Base-by-base conservation (phyloP, 2,888 invertebrate species). In the Cataglyphis cursor region DNA sequence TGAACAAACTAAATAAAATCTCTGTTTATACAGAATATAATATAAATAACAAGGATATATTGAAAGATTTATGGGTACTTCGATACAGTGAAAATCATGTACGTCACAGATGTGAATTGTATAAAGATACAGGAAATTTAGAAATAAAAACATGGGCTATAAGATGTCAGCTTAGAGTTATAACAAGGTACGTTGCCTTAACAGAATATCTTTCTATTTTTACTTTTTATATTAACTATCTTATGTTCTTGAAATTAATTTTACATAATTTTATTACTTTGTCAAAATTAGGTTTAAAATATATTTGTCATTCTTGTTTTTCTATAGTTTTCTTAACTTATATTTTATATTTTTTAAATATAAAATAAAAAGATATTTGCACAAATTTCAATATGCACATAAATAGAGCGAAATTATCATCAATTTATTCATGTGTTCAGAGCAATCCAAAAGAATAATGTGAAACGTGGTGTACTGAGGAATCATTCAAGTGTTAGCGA, bases 91-190 rank as follows among this genome's bases (percentile, higher is more conserved):
- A 96, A 73, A 93, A 95, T 75, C 95, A 96, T 12, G 96, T 97
- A n/a, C 91, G 94, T 80, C 90, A 95, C 28, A 95, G 96, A 80
- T 93, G 97, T 15, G 93, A 95, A 87, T 95, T 94, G 74, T 95
- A 96, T 0, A 95, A 95, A 92, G 93, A 94, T 62, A 89, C 93
- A 75, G 95, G 95, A 84, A 96, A 96, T 72, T 94, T 95, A 80
- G 95, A 95, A 85, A 94, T 96, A 15, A 96, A 96, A 94, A 96
- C 97, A 3, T 97, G 97, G 97, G 96, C 97, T 96, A 96, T 97
- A 48, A 95, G 96, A 87, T 96, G 96, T 92, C 95, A 96, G 28
- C 96, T 96, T 88, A 93, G 95, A 31, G 95, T 96, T 89, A 93
- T 96, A 59, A 94, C 96, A 85, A 96, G 96, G 97, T 96, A 94